Conservation (phyloP, 2,797 vertebrate genomes). For the Bradypus variegatus region DNA sequence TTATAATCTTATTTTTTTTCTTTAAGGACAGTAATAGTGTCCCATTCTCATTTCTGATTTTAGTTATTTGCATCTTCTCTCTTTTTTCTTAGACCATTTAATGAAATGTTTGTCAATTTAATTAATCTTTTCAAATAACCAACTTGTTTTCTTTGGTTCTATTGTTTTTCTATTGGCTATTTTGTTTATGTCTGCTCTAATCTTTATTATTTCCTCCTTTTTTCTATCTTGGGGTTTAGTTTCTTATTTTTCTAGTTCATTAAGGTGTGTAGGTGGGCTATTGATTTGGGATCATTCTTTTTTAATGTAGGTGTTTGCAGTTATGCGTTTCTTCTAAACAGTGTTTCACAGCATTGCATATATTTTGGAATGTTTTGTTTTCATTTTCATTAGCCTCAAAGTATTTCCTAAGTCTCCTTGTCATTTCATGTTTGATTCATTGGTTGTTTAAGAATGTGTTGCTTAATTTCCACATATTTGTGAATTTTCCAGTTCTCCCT, state of each 20-base stretch:
- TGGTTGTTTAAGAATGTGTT: not conserved
- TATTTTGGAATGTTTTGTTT: not conserved
- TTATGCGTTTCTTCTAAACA: not conserved
- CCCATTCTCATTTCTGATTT: not conserved
- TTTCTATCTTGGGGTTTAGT: not conserved
- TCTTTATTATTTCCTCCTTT: not conserved
- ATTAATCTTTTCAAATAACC: not conserved
- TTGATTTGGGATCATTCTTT: not conserved
- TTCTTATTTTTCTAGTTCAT: not conserved
- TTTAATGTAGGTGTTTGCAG: not conserved
- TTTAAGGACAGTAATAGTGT: not conserved
- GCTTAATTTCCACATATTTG: not conserved
- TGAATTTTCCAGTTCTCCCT: not conserved
- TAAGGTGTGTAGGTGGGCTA: not conserved
- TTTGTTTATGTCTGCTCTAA: not conserved
- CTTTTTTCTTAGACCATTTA: not conserved
- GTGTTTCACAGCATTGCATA: not conserved
- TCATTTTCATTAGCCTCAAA: not conserved
- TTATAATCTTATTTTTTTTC: not conserved
- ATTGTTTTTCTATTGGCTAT: not conserved
- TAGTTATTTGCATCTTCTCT: too few relatives aligned
- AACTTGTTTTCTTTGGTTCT: not conserved
- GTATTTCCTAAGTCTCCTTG: not conserved
- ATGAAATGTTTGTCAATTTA: not conserved
- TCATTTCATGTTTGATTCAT: not conserved